These are phyloP conservation scores for Campoplex capitator DNA, from an alignment of 2,888 invertebrate species.

Conservation along the genomic window DNA sequence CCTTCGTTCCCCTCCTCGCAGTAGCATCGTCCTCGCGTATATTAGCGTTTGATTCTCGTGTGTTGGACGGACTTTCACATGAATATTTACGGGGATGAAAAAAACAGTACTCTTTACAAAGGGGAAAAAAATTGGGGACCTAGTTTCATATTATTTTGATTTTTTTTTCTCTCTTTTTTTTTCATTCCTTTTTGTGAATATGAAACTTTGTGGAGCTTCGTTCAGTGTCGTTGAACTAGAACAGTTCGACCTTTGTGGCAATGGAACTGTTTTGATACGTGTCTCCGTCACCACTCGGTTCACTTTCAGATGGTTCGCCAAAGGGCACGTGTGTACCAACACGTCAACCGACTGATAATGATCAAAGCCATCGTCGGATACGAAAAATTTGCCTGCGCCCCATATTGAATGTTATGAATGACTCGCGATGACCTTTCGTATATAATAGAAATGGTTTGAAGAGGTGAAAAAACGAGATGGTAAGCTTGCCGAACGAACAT, in stretches of 20 bases:
- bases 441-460: not conserved
- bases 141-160: conserved; percentile 23
- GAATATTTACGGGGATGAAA: conserved; percentile 40
- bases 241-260: conserved; percentile 1
- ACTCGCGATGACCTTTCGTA: conserved; percentile 6
- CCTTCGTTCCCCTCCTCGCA: not conserved
- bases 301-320: conserved; percentile 21
- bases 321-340: conserved; percentile 19
- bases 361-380: conserved; percentile 42
- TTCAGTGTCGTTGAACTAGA: conserved; percentile 11
- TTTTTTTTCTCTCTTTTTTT: not conserved
- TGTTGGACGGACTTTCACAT: conserved; percentile 26
- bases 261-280: conserved; percentile 10
- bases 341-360: conserved; percentile 30
- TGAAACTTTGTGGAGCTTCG: conserved; percentile 12
- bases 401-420: conserved; percentile 27
- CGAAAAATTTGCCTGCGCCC: conserved; percentile 48
- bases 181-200: not conserved
- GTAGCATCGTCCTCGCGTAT: conserved; percentile 2
- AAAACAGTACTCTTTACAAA: conserved; percentile 3
- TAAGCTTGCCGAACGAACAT: not conserved
- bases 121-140: conserved; percentile 7
- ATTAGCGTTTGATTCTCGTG: conserved; percentile 32
- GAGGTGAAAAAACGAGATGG: not conserved
- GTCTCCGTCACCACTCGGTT: conserved; percentile 11